phyloP scores from a whole-genome alignment of 1,140 invertebrate genomes.

The Megalopta genalis region DNA sequence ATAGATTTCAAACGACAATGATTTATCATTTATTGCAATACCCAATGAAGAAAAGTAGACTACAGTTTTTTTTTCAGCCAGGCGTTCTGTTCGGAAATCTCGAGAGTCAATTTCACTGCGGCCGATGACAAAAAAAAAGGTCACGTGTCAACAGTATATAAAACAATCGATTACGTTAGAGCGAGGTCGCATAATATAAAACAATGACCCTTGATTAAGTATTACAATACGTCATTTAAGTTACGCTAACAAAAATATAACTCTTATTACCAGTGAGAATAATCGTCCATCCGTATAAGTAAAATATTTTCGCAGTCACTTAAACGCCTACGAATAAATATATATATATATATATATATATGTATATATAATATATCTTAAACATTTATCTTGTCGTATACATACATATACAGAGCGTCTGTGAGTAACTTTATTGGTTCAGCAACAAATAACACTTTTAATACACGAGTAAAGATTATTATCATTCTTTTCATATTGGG shows the following conservation, averaged over 20 bases:
- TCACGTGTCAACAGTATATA: slow-evolving; percentile 43
- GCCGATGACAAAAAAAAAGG: slow-evolving; percentile 16
- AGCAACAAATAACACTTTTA: slow-evolving; percentile 2
- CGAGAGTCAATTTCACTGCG: slow-evolving; percentile 17
- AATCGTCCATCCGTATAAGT: slow-evolving; percentile 63
- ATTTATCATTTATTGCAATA: slow-evolving; percentile 60
- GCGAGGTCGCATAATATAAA: slow-evolving; percentile 63
- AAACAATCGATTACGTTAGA: slow-evolving; percentile 58
- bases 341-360: not conserved
- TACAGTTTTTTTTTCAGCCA: slow-evolving; percentile 56
- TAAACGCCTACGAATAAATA: slow-evolving; percentile 40
- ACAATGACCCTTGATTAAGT: slow-evolving; percentile 57
- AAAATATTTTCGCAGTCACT: slow-evolving; percentile 69
- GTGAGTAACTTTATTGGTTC: not conserved
- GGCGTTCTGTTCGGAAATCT: slow-evolving; percentile 41
- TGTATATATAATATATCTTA: slow-evolving; percentile 24
- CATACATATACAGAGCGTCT: slow-evolving; percentile 24
- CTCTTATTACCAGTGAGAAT: slow-evolving; percentile 60
- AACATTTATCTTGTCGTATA: slow-evolving; percentile 20
- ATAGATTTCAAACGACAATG: slow-evolving; percentile 44
- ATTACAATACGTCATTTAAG: slow-evolving; percentile 57
- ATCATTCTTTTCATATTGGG: not conserved
- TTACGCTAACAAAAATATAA: slow-evolving; percentile 71
- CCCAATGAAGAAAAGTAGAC: slow-evolving; percentile 56
- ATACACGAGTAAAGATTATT: not conserved